Evolutionary conservation across 2,113 vertebrate species (phyloP).

Genomic region (Rana temporaria): DNA sequence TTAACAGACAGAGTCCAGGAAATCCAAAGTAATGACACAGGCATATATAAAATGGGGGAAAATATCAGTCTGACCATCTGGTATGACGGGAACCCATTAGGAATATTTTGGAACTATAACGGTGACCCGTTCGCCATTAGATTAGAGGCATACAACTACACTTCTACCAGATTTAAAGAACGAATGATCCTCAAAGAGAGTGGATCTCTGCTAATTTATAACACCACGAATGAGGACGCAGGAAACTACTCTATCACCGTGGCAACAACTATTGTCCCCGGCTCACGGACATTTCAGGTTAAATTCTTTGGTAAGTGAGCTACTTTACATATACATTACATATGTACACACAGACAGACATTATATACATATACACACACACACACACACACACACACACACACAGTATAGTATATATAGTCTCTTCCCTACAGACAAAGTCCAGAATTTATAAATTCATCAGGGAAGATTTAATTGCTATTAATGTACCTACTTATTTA

Average conservation of each 20-base stretch:
- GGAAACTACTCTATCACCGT: background rate
- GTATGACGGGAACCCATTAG: background rate
- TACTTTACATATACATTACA: background rate
- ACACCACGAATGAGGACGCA: background rate
- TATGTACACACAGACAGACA: too few species aligned
- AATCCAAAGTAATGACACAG: too few species aligned
- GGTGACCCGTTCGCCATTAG: background rate
- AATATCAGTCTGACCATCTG: background rate
- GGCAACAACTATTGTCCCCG: rapidly evolving
- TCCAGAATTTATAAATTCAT: too few species aligned
- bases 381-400: too few species aligned
- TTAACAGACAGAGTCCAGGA: too few species aligned
- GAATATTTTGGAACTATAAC: background rate
- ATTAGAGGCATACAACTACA: rapidly evolving
- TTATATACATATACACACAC: too few species aligned
- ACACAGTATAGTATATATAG: too few species aligned
- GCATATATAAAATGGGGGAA: background rate
- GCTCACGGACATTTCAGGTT: background rate
- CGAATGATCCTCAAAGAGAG: background rate
- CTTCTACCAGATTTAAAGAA: too few species aligned
- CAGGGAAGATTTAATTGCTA: too few species aligned
- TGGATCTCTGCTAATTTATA: background rate
- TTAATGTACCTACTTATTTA: too few species aligned
- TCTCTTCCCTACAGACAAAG: too few species aligned
- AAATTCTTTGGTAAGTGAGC: conserved; percentile 24